Evolutionary conservation across 1,140 invertebrate genomes (phyloP).

Genomic region (Rhynchophorus ferrugineus): DNA sequence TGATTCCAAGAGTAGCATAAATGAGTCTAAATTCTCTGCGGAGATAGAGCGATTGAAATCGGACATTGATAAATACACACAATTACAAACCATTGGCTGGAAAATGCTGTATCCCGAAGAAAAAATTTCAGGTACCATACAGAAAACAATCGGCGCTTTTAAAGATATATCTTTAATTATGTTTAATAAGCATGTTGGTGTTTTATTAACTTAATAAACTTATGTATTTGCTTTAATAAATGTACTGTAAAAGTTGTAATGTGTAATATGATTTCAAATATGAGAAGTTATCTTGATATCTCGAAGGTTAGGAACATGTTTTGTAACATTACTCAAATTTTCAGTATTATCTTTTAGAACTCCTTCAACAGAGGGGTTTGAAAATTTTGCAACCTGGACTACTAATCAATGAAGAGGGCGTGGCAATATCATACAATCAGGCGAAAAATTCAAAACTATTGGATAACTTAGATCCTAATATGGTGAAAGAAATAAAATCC

Average conservation of each 20-base stretch:
- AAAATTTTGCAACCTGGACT: conserved; percentile 20
- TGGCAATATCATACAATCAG: conserved; percentile 20
- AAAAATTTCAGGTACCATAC: conserved; percentile 20
- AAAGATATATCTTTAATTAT: conserved; percentile 14
- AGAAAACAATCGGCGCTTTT: conserved; percentile 5
- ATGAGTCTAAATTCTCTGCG: conserved; percentile 8
- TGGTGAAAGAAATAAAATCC: conserved; percentile 7
- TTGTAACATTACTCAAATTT: too few species aligned
- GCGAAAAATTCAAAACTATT: conserved; percentile 24
- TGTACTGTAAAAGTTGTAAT: too few species aligned
- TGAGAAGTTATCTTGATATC: too few species aligned
- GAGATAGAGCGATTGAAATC: conserved; percentile 10
- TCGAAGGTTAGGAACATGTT: too few species aligned
- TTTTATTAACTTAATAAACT: too few species aligned
- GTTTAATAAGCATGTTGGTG: conserved; percentile 5
- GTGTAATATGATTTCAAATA: too few species aligned
- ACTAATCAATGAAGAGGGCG: conserved; percentile 19
- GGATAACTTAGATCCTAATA: conserved; percentile 14
- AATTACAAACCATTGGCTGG: conserved; percentile 19
- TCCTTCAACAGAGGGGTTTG: conserved; percentile 18
- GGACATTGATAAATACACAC: conserved; percentile 16
- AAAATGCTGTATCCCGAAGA: conserved; percentile 16
- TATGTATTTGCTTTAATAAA: too few species aligned
- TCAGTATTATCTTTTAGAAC: conserved; percentile 21
- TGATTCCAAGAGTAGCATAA: conserved; percentile 1